These are phyloP conservation scores for Mechanitis mazaeus DNA, from an alignment of 2,888 invertebrate species.

Conservation along the genomic window DNA sequence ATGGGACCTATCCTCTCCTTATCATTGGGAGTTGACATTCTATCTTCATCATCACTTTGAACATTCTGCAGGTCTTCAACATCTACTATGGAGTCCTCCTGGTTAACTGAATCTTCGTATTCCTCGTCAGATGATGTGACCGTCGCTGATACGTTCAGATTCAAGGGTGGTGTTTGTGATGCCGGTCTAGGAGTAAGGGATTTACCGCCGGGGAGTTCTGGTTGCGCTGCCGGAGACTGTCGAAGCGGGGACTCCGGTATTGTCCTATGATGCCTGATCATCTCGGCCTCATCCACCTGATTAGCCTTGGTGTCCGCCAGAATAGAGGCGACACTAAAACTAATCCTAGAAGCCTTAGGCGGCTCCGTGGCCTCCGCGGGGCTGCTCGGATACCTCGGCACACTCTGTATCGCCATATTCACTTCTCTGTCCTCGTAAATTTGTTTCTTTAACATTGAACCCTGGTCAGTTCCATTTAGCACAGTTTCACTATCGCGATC, in stretches of 20 bases:
- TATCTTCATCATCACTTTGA: conserved; percentile 68
- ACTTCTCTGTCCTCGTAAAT: conserved; percentile 75
- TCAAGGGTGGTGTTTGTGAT: conserved; percentile 67
- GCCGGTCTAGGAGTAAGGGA: conserved; percentile 58
- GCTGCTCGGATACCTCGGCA: conserved; percentile 80
- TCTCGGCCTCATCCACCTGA: conserved; percentile 65
- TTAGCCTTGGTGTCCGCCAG: conserved; percentile 87
- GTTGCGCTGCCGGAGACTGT: conserved; percentile 67
- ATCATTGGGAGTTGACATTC: conserved; percentile 46
- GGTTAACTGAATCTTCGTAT: conserved; percentile 83
- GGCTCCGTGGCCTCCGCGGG: conserved; percentile 79
- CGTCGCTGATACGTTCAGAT: conserved; percentile 67
- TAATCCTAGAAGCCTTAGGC: conserved; percentile 81
- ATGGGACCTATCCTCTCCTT: conserved; percentile 78
- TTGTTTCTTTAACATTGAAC: conserved; percentile 80
- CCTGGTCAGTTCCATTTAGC: conserved; percentile 72
- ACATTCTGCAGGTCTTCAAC: conserved; percentile 84
- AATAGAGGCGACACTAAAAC: conserved; percentile 92
- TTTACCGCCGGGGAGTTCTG: conserved; percentile 66
- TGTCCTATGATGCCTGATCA: conserved; percentile 70
- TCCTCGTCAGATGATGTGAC: conserved; percentile 78
- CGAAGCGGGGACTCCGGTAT: conserved; percentile 70
- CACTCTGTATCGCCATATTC: conserved; percentile 82
- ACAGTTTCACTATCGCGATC: conserved; percentile 61
- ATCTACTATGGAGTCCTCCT: conserved; percentile 83